phyloP scores from a whole-genome alignment of 1,140 invertebrate species.

The Drosophila ohnishii region DNA sequence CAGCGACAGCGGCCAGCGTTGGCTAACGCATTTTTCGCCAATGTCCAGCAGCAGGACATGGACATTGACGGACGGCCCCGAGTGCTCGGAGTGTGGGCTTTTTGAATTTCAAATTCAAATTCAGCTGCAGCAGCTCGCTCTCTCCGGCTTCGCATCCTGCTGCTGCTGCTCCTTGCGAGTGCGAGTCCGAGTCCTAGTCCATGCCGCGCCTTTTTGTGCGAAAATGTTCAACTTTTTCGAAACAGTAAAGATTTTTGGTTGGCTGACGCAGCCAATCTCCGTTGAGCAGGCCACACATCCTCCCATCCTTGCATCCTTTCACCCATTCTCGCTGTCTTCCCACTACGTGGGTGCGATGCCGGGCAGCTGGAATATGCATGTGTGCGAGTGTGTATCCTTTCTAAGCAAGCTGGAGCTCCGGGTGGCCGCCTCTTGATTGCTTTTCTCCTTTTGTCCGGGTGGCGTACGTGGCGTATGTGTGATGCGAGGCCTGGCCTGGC shows the following conservation, averaged over 20 bases:
- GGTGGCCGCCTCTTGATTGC: slow-evolving; percentile 37
- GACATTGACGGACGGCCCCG: slow-evolving; percentile 55
- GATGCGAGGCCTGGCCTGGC: slow-evolving; percentile 52
- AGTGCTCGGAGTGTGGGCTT: slow-evolving; percentile 57
- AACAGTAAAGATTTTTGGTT: slow-evolving; percentile 82
- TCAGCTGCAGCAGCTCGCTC: slow-evolving; percentile 62
- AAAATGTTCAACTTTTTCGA: slow-evolving; percentile 80
- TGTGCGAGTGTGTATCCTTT: slow-evolving; percentile 28
- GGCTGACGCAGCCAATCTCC: slow-evolving; percentile 80
- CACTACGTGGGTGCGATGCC: slow-evolving; percentile 46
- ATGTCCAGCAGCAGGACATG: slow-evolving; percentile 76
- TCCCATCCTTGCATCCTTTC: not conserved
- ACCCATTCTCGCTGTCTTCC: not conserved
- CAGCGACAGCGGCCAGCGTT: slow-evolving; percentile 42
- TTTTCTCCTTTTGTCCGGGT: slow-evolving; percentile 14
- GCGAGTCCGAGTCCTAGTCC: slow-evolving; percentile 14
- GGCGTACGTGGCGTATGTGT: slow-evolving; percentile 66
- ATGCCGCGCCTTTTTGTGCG: slow-evolving; percentile 79
- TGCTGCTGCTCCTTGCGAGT: slow-evolving; percentile 20
- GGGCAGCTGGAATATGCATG: slow-evolving; percentile 42
- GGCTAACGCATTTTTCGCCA: slow-evolving; percentile 79
- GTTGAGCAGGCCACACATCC: slow-evolving; percentile 49
- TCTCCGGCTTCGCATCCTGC: slow-evolving; percentile 32
- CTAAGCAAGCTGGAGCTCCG: slow-evolving; percentile 27
- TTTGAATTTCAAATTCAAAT: slow-evolving; percentile 82